phyloP scores from a whole-genome alignment of 1,140 invertebrate genomes.

The Papilio polytes region DNA sequence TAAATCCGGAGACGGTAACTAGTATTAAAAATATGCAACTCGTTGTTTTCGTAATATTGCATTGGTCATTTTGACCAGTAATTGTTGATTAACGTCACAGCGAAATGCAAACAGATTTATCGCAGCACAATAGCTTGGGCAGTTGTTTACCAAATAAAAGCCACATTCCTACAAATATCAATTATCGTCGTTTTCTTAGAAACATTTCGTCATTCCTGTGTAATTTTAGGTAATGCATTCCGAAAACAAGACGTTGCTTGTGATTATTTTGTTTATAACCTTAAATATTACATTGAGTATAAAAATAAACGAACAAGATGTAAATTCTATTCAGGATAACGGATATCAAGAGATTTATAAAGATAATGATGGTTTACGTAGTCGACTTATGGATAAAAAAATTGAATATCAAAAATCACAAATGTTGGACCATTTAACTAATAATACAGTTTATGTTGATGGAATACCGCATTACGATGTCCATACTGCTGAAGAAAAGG shows the following conservation, averaged over 20 bases:
- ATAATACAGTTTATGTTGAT: constrained; percentile 48
- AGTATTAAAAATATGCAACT: not conserved
- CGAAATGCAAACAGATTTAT: constrained; percentile 36
- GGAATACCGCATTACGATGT: constrained; percentile 51
- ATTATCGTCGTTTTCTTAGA: constrained; percentile 25
- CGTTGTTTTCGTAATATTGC: not conserved
- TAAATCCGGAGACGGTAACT: not conserved
- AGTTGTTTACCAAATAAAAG: constrained; percentile 32
- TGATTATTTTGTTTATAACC: not conserved
- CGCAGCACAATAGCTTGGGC: constrained; percentile 18
- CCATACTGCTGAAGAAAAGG: constrained; percentile 33
- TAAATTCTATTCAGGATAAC: constrained; percentile 12
- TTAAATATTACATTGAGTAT: not conserved
- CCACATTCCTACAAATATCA: constrained; percentile 5
- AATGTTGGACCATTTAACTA: constrained; percentile 40
- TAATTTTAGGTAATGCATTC: constrained; percentile 32
- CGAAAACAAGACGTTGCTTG: not conserved
- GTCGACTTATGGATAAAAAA: constrained; percentile 12
- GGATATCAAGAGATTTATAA: constrained; percentile 11
- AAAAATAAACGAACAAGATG: not conserved
- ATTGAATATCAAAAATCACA: constrained; percentile 41
- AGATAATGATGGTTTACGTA: constrained; percentile 39
- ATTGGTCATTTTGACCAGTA: not conserved
- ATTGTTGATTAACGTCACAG: constrained; percentile 24
- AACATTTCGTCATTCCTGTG: constrained; percentile 1